Conservation (phyloP, 2,113 vertebrate genomes). For the Phoenicopterus ruber region DNA sequence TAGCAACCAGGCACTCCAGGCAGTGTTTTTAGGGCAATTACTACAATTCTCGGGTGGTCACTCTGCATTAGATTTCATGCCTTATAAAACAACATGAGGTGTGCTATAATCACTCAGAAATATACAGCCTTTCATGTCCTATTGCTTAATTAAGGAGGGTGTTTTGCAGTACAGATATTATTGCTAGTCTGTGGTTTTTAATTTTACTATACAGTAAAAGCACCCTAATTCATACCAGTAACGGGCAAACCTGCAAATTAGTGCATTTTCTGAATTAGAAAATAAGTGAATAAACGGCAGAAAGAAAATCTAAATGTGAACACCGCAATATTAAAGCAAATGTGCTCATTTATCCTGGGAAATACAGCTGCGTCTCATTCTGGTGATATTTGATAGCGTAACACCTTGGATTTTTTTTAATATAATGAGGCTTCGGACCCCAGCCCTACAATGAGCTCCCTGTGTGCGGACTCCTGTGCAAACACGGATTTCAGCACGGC, state of each 20-base stretch:
- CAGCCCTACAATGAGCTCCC: constrained; percentile 27
- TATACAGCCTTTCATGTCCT: constrained; percentile 67
- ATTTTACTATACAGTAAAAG: constrained; percentile 53
- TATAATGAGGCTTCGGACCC: constrained; percentile 32
- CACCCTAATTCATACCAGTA: constrained; percentile 47
- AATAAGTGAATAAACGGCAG: constrained; percentile 52
- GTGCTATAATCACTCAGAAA: constrained; percentile 66
- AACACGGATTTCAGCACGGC: neutral
- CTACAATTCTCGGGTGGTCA: constrained; percentile 69
- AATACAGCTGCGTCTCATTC: constrained; percentile 19
- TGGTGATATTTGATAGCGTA: constrained; percentile 7
- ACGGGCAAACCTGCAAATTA: constrained; percentile 57
- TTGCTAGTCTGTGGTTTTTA: constrained; percentile 63
- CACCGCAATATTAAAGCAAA: neutral
- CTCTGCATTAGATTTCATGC: constrained; percentile 67
- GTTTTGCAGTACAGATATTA: constrained; percentile 63
- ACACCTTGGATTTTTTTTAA: neutral
- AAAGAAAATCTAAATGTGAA: constrained; percentile 44
- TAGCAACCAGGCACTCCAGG: constrained; percentile 46
- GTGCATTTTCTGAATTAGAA: constrained; percentile 58
- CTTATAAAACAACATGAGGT: constrained; percentile 70
- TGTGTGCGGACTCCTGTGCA: neutral
- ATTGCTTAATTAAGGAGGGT: constrained; percentile 68
- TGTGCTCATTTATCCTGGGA: constrained; percentile 22
- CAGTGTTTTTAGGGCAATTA: constrained; percentile 67